Percentiles rank a stretch among this genome's conserved stretches.
These are phyloP conservation scores for Drosophila persimilis DNA, from an alignment of 1,140 invertebrate genomes.

Conservation along the genomic window DNA sequence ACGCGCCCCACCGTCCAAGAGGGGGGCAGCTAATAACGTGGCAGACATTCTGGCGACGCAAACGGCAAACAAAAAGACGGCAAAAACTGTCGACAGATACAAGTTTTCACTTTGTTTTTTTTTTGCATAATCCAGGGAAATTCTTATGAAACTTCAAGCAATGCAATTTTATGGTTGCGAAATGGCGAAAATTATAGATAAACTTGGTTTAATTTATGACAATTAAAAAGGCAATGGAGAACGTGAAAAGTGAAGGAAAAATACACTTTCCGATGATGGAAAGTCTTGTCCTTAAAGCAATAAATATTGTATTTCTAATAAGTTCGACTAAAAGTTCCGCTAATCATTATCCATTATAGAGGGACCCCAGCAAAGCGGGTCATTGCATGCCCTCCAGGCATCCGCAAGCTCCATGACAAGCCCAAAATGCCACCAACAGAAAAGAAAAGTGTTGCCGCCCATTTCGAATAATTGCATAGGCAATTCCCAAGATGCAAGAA, in stretches of 20 bases:
- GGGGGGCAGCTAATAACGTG: conserved; percentile 26
- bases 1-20: not conserved
- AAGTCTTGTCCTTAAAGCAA: too few relatives aligned
- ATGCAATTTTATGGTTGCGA: conserved; percentile 42
- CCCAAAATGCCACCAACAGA: conserved; percentile 29
- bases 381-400: conserved; percentile 28
- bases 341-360: too few relatives aligned
- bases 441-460: conserved; percentile 49
- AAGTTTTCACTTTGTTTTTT: conserved; percentile 34
- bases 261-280: conserved; percentile 11
- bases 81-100: conserved; percentile 32
- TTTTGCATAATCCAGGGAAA: conserved; percentile 62
- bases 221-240: conserved; percentile 29
- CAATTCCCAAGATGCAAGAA: conserved; percentile 23
- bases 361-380: conserved; percentile 17
- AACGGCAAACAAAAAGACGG: conserved; percentile 37
- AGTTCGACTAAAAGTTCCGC: not conserved
- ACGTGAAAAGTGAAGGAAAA: conserved; percentile 7
- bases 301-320: too few relatives aligned
- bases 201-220: conserved; percentile 21
- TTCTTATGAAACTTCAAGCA: conserved; percentile 46
- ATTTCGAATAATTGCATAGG: conserved; percentile 61
- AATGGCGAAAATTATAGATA: conserved; percentile 15
- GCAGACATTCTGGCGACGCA: conserved; percentile 44
- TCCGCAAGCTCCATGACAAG: conserved; percentile 34